Conservation (phyloP, 2,888 invertebrate species). For the Cheilosia urbana region DNA sequence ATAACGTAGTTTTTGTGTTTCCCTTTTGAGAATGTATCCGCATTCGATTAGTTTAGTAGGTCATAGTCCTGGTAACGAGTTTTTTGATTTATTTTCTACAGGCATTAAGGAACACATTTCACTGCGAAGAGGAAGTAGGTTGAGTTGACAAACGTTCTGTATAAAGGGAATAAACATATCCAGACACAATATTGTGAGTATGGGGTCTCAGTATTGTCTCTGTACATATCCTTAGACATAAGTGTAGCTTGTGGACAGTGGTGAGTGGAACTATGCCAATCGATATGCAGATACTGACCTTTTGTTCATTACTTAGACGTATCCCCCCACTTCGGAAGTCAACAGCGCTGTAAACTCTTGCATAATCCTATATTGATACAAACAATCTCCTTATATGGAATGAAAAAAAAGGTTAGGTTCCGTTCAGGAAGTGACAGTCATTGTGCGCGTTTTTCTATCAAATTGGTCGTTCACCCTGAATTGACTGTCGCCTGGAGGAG, state of each 20-base stretch:
- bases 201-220: no score
- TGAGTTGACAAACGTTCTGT: conserved; percentile 5
- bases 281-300: no score
- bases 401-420: neutral
- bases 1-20: conserved; percentile 14
- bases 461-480: conserved; percentile 45
- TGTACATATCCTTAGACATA: neutral
- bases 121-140: neutral
- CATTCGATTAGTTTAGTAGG: conserved; percentile 41
- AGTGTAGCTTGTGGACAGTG: neutral
- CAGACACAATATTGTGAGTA: no score
- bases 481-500: neutral
- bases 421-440: conserved; percentile 37
- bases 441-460: neutral
- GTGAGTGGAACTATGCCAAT: no score
- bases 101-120: neutral
- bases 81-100: conserved; percentile 10
- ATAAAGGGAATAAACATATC: neutral
- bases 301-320: neutral
- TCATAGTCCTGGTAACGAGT: conserved; percentile 60
- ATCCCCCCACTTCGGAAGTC: neutral
- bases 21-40: neutral
- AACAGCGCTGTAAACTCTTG: neutral
- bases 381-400: neutral
- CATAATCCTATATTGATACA: neutral